Percentiles rank a stretch among this genome's conserved stretches.
phyloP scores from a whole-genome alignment of 2,797 vertebrate genomes.

The Meda fulgida region DNA sequence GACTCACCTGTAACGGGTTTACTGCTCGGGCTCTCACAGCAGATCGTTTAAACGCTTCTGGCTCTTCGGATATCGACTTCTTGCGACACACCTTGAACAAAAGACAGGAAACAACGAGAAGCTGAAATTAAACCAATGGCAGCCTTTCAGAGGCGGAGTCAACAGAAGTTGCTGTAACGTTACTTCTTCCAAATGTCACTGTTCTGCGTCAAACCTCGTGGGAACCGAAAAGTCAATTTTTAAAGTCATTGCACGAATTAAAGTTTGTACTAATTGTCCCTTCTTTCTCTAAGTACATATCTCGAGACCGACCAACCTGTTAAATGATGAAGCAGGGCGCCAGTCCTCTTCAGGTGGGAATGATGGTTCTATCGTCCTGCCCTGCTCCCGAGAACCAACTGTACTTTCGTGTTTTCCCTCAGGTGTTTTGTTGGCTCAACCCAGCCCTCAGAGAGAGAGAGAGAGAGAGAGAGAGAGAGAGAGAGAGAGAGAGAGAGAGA shows the following conservation, averaged over 20 bases:
- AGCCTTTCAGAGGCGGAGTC: constrained; percentile 20
- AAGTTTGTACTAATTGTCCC: not conserved
- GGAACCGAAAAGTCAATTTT: not conserved
- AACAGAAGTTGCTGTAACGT: not conserved
- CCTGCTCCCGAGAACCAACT: not conserved
- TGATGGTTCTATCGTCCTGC: not conserved
- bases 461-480: not conserved
- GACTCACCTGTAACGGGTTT: constrained; percentile 21
- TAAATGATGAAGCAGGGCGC: not conserved
- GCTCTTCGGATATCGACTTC: not conserved
- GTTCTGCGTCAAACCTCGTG: constrained; percentile 23
- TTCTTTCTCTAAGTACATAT: not conserved
- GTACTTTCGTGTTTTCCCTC: not conserved
- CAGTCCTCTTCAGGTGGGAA: not conserved
- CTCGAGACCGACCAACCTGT: not conserved
- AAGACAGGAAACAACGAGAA: constrained; percentile 22
- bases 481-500: not conserved
- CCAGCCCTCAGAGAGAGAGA: not conserved
- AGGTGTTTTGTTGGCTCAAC: not conserved
- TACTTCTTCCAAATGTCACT: constrained; percentile 27
- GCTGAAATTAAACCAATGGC: constrained; percentile 24
- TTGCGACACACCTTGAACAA: constrained; percentile 31
- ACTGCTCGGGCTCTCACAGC: not conserved
- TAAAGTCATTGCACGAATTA: not conserved
- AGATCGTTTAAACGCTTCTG: not conserved